Base-by-base conservation (phyloP, 2,113 vertebrate genomes). In the Psammodynastes pulverulentus region DNA sequence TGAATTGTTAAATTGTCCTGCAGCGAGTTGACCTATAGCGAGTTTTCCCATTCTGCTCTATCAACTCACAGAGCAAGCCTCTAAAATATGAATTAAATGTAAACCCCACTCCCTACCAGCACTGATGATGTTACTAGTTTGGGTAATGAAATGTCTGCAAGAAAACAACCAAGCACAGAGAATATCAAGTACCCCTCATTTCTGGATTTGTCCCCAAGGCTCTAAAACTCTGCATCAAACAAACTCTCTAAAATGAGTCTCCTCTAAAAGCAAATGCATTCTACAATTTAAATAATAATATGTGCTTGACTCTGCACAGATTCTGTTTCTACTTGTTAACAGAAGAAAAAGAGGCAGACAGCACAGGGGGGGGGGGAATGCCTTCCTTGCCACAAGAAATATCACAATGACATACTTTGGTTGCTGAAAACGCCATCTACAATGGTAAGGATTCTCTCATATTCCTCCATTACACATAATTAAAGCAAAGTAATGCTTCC, bases 291-390 rank as follows among this genome's bases (percentile, higher is more conserved):
- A 19, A 53, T 39, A 58, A 19, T 26, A 52, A 24, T 24, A 88
- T 23, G 21, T 88, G 34, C 52, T 56, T 43, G 19, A 43, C 23
- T 88, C 23, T 56, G 52, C 87, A 88, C 3, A 88, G 29, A 89
- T 58, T 62, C 54, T 89, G 88, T 87, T 56, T 56, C 45, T 89
- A 17, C 12, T 49, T 19, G 13, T 56, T 88, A 26, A 53, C 34
- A 45, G 56, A 21, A 8, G 9, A 58, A 45, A 45, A 24, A 26
- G 39, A 67, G 58, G 29, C 85, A 88, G 53, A 39, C 29, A 21
- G 51, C 19, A 24, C 4, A 26, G 7, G 5, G 10, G 1, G 3
- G 51, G 4, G 0, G n/a, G 2, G 4, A n/a, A 62, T 15, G 46
- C 26, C 5, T 48, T 17, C 46, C 9, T 49, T 49, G 49, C 46